phyloP scores from a whole-genome alignment of 2,113 vertebrate species.

The Etheostoma spectabile region DNA sequence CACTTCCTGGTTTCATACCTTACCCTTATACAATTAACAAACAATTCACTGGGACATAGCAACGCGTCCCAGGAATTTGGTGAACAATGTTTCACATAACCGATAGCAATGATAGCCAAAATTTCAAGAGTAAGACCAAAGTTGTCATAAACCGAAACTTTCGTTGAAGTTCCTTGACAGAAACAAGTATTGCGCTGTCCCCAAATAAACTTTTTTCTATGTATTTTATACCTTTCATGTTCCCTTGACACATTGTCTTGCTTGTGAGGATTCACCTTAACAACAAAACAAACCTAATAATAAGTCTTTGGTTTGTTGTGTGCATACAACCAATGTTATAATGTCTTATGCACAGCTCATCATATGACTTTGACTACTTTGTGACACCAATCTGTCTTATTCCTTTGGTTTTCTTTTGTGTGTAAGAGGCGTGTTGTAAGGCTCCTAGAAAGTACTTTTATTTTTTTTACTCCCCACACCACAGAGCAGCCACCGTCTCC shows the following conservation, averaged over 20 bases:
- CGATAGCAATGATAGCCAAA: background rate
- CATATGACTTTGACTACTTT: slow-evolving; percentile 45
- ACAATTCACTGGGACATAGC: too few relatives aligned
- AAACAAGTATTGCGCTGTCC: background rate
- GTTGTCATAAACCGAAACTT: background rate
- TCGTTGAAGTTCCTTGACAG: slow-evolving; percentile 6
- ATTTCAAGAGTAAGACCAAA: background rate
- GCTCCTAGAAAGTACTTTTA: slow-evolving; percentile 76
- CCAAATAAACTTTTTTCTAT: background rate
- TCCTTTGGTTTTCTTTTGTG: slow-evolving; percentile 61
- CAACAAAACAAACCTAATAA: slow-evolving; percentile 28
- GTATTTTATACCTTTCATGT: slow-evolving; percentile 1
- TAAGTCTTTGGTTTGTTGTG: slow-evolving; percentile 46
- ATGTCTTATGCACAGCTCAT: slow-evolving; percentile 55
- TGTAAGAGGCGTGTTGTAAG: slow-evolving; percentile 66
- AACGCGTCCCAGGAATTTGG: background rate
- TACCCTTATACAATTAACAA: background rate
- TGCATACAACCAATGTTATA: slow-evolving; percentile 54
- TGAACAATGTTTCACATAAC: background rate
- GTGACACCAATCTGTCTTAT: slow-evolving; percentile 63
- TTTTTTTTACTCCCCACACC: slow-evolving; percentile 76
- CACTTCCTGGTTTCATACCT: slow-evolving; percentile 8
- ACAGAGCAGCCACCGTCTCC: slow-evolving; percentile 68
- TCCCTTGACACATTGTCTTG: slow-evolving; percentile 36
- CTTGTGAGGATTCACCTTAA: slow-evolving; percentile 26